A percentile compares a stretch with the other conserved stretches of the same genome.
Conservation (phyloP, 2,113 vertebrate genomes). For the Cryptomyrus ogoouensis region DNA sequence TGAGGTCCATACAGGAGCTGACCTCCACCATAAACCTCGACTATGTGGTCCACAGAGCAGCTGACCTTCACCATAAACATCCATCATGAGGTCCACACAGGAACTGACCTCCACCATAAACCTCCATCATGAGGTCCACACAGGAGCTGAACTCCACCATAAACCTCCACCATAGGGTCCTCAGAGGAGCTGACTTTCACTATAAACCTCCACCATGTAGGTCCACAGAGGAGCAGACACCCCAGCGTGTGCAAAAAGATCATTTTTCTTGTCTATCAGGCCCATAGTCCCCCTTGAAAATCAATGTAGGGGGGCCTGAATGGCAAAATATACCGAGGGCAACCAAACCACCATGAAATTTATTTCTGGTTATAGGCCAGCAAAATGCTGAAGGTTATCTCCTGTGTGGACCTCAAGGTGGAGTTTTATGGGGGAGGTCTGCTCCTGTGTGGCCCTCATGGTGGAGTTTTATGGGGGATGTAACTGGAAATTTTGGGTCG, state of each 20-base stretch:
- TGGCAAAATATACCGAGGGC: not conserved
- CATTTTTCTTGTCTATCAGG: not conserved
- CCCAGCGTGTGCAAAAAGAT: not conserved
- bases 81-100: too few relatives aligned
- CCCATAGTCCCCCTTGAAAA: not conserved
- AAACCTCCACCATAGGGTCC: not conserved
- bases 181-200: not conserved
- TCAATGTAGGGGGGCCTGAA: not conserved
- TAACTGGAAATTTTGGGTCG: not conserved
- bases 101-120: not conserved
- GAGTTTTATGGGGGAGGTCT: not conserved
- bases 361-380: not conserved
- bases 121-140: not conserved
- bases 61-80: too few relatives aligned
- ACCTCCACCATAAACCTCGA: too few relatives aligned
- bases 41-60: too few relatives aligned
- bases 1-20: too few relatives aligned
- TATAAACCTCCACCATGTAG: not conserved
- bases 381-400: not conserved
- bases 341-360: not conserved
- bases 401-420: not conserved
- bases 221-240: not conserved
- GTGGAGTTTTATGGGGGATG: not conserved
- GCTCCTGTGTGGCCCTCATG: too few relatives aligned
- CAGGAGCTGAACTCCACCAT: not conserved